phyloP scores from a whole-genome alignment of 2,797 vertebrate genomes.

The Denticeps clupeoides region DNA sequence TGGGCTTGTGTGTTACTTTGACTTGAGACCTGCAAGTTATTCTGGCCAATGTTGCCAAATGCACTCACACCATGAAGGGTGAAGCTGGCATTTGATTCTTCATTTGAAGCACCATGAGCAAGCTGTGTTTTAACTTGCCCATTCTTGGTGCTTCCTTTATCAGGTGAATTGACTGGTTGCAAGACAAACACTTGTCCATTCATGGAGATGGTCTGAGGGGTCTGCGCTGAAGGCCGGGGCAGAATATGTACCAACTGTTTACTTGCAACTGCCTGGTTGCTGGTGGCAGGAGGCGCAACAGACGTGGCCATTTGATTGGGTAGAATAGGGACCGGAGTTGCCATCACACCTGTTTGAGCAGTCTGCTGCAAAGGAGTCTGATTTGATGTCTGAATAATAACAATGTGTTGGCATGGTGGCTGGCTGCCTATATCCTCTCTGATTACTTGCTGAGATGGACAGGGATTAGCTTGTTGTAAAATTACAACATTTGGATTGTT shows the following conservation, averaged over 20 bases:
- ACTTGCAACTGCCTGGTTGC: constrained; percentile 76
- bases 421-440: constrained; percentile 77
- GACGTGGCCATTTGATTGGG: constrained; percentile 55
- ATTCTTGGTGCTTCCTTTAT: constrained; percentile 66
- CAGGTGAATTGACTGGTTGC: constrained; percentile 82
- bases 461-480: constrained; percentile 78
- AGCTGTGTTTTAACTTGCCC: constrained; percentile 76
- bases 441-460: constrained; percentile 65
- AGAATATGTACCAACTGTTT: constrained; percentile 95
- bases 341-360: constrained; percentile 61
- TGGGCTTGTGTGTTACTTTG: constrained; percentile 66
- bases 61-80: constrained; percentile 90
- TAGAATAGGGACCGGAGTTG: constrained; percentile 57
- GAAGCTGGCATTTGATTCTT: constrained; percentile 88
- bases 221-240: constrained; percentile 71
- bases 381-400: constrained; percentile 90
- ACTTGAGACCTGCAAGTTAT: constrained; percentile 84
- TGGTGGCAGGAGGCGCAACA: constrained; percentile 53
- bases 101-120: constrained; percentile 83
- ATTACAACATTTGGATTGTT: constrained; percentile 87
- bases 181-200: constrained; percentile 94
- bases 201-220: constrained; percentile 90
- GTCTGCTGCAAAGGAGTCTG: constrained; percentile 72
- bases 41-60: constrained; percentile 92
- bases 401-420: constrained; percentile 87